Evolutionary conservation across 2,797 vertebrate genomes (phyloP).

Genomic region (Octomys mimax): DNA sequence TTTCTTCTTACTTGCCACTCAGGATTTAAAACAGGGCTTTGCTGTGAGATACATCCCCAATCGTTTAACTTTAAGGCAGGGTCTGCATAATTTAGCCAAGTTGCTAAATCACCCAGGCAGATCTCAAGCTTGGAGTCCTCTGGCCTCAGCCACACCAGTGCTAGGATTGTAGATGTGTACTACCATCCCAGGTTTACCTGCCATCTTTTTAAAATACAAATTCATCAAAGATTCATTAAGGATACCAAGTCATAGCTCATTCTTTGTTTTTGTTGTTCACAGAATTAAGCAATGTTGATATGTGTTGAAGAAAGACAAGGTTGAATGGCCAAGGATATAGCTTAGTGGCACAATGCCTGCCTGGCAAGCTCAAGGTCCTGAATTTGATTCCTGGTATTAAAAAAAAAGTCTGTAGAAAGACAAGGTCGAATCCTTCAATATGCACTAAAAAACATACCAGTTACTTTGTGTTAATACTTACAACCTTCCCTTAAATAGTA

Average conservation of each 20-base stretch:
- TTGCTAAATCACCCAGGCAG: neutral
- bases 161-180: neutral
- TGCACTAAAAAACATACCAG: neutral
- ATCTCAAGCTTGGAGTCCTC: neutral
- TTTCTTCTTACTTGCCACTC: neutral
- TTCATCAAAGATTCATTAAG: neutral
- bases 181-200: neutral
- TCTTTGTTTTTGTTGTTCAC: conserved; percentile 1
- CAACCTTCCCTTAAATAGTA: neutral
- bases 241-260: neutral
- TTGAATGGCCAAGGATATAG: too few relatives aligned
- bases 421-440: neutral
- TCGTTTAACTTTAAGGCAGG: neutral
- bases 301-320: conserved; percentile 21
- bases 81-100: neutral
- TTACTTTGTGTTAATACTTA: neutral
- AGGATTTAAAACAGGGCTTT: neutral
- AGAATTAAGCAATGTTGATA: neutral
- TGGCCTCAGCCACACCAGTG: neutral
- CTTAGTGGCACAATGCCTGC: too few relatives aligned
- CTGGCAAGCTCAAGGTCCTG: too few relatives aligned
- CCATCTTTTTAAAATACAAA: neutral
- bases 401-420: conserved; percentile 27
- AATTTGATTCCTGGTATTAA: too few relatives aligned
- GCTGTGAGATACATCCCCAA: neutral